These are phyloP conservation scores for Hemicentrotus pulcherrimus DNA, from an alignment of 35 echinoderm and acorn worm genomes.

Conservation along the genomic window DNA sequence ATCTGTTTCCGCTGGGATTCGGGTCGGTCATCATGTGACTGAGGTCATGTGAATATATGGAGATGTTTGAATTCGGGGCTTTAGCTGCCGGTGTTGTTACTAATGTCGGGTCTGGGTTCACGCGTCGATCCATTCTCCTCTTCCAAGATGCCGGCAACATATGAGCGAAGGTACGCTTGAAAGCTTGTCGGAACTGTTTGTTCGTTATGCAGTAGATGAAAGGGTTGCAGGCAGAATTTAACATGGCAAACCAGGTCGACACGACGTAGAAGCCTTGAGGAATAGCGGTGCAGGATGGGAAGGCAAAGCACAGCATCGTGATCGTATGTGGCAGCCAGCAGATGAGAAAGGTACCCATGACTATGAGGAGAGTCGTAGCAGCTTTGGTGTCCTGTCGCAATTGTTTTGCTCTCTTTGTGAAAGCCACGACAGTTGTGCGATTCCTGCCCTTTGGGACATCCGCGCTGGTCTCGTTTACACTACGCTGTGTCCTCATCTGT, in stretches of 20 bases:
- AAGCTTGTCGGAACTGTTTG: slow-evolving; percentile 64
- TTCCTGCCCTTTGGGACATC: neutral
- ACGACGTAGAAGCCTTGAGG: slow-evolving; percentile 55
- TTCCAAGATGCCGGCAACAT: neutral
- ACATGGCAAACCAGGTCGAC: slow-evolving; percentile 69
- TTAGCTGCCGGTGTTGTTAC: neutral
- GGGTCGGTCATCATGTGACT: neutral
- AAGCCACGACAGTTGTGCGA: neutral
- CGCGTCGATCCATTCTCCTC: neutral
- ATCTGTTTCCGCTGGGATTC: neutral
- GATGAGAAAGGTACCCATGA: slow-evolving; percentile 76
- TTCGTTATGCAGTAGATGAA: slow-evolving; percentile 78
- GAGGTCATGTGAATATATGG: neutral
- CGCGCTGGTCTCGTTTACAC: neutral
- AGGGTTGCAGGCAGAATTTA: slow-evolving; percentile 78
- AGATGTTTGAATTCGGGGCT: neutral
- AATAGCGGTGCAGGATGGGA: slow-evolving; percentile 23
- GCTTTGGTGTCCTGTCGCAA: slow-evolving; percentile 70
- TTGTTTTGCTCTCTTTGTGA: slow-evolving; percentile 17
- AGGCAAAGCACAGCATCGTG: slow-evolving; percentile 22
- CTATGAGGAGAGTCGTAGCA: slow-evolving; percentile 65
- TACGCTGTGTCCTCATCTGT: slow-evolving; percentile 44
- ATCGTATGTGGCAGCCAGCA: slow-evolving; percentile 77
- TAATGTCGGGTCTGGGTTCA: neutral
- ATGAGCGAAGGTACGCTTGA: slow-evolving; percentile 13